A percentile compares a stretch with the other conserved stretches of the same genome.
These are phyloP conservation scores for Drosophila formosana DNA, from an alignment of 2,888 invertebrate species.

Conservation along the genomic window DNA sequence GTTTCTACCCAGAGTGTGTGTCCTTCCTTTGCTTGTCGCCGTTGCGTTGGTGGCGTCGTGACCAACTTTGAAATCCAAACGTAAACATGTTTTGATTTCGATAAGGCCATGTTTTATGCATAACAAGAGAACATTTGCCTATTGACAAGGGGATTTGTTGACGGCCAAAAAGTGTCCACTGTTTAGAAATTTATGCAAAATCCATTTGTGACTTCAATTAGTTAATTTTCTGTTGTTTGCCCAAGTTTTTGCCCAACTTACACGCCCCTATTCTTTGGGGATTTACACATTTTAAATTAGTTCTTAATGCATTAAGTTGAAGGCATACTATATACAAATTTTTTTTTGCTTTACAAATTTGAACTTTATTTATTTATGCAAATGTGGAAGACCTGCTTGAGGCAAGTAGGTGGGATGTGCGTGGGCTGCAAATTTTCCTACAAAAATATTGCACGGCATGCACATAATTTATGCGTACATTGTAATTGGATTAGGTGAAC, in stretches of 20 bases:
- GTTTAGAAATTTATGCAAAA: slow-evolving; percentile 51
- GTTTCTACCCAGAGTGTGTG: slow-evolving; percentile 8
- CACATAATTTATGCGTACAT: slow-evolving; percentile 29
- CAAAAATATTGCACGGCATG: neutral
- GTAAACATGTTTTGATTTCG: slow-evolving; percentile 70
- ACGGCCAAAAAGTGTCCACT: slow-evolving; percentile 24
- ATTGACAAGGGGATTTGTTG: slow-evolving; percentile 48
- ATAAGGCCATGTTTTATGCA: slow-evolving; percentile 66
- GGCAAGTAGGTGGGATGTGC: neutral
- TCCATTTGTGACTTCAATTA: slow-evolving; percentile 56
- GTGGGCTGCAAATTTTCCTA: slow-evolving; percentile 5
- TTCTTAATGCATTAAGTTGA: slow-evolving; percentile 34
- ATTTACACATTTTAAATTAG: slow-evolving; percentile 42
- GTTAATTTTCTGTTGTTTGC: slow-evolving; percentile 46
- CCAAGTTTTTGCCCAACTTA: slow-evolving; percentile 6
- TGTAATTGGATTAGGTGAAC: slow-evolving; percentile 25
- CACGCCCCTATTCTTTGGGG: neutral
- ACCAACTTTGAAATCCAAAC: slow-evolving; percentile 28
- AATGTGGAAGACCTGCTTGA: slow-evolving; percentile 24
- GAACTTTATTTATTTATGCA: slow-evolving; percentile 51
- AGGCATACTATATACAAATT: neutral
- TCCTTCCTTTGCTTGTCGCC: neutral
- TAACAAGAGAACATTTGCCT: slow-evolving; percentile 24
- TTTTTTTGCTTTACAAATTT: slow-evolving; percentile 31
- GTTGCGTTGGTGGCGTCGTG: slow-evolving; percentile 6